phyloP scores from a whole-genome alignment of 2,888 invertebrate species.

The Piscicola geometra region DNA sequence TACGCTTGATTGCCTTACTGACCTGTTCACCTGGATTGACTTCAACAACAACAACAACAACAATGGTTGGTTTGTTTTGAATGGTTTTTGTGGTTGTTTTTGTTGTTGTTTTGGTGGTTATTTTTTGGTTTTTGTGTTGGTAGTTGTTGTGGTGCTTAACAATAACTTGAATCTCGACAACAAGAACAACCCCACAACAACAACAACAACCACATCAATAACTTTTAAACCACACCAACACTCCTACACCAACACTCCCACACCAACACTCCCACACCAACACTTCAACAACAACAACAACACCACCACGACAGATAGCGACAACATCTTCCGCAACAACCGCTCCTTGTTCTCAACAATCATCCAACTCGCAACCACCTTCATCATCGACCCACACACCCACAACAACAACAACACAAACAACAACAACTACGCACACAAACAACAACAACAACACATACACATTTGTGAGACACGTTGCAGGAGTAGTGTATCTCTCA shows the following conservation, averaged over 20 bases:
- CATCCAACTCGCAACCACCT: constrained; percentile 23
- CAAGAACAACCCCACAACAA: too few species aligned
- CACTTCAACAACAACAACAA: too few species aligned
- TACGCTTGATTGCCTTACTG: constrained; percentile 62
- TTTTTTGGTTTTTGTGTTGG: too few species aligned
- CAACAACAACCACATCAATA: too few species aligned
- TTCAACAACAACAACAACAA: too few species aligned
- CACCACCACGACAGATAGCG: background rate
- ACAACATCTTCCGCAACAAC: background rate
- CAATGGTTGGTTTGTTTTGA: too few species aligned
- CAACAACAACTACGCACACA: background rate
- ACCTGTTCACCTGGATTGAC: constrained; percentile 64
- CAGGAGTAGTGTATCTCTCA: background rate
- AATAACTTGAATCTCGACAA: too few species aligned
- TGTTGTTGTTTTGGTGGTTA: too few species aligned
- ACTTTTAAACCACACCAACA: constrained; percentile 55
- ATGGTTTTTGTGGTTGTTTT: too few species aligned
- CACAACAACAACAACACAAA: background rate
- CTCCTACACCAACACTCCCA: background rate
- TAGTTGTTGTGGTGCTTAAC: too few species aligned
- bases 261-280: too few species aligned
- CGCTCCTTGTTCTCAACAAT: background rate
- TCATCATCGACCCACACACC: constrained; percentile 7
- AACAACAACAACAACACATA: too few species aligned
- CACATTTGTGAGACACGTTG: constrained; percentile 10